Percentiles rank a stretch among this genome's conserved stretches.
These are phyloP conservation scores for Notodonta dromedarius DNA, from an alignment of 2,888 invertebrate species.

Conservation along the genomic window DNA sequence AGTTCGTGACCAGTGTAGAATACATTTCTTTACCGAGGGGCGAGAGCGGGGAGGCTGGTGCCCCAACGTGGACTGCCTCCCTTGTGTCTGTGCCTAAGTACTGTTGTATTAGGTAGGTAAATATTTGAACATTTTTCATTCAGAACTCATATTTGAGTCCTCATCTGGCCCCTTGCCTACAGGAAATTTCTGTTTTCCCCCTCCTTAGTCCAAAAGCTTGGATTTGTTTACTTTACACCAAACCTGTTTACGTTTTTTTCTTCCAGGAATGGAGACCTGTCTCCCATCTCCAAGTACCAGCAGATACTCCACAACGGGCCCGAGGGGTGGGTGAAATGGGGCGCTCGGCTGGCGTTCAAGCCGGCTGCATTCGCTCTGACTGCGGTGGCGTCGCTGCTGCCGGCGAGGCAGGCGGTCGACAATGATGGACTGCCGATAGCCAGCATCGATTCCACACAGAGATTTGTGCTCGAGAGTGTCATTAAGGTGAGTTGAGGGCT, in stretches of 20 bases:
- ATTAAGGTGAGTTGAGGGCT: slow-evolving; percentile 54
- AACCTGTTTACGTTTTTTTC: not conserved
- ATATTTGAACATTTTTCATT: no score
- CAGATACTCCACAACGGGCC: slow-evolving; percentile 72
- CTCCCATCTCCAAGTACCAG: slow-evolving; percentile 71
- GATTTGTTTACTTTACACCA: no score
- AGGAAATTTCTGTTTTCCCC: no score
- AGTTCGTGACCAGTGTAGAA: no score
- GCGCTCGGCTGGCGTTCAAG: slow-evolving; percentile 69
- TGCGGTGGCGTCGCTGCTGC: slow-evolving; percentile 65
- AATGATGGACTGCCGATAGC: slow-evolving; percentile 72
- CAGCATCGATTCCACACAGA: slow-evolving; percentile 68
- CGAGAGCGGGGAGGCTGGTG: no score
- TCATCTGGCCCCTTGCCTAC: no score
- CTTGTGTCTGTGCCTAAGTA: no score
- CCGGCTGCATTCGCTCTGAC: slow-evolving; percentile 71
- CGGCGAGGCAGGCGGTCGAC: slow-evolving; percentile 59
- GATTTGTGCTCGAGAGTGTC: slow-evolving; percentile 72
- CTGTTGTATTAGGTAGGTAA: no score
- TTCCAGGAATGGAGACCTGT: slow-evolving; percentile 65
- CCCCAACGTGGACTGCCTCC: no score
- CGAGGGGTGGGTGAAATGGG: slow-evolving; percentile 76
- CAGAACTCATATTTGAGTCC: no score
- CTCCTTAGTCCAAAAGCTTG: no score
- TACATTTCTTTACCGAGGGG: no score